Percentiles rank a stretch among this genome's conserved stretches.
Evolutionary conservation across 2,113 vertebrate genomes (phyloP).

Genomic region (Cyanoliseus patagonus): DNA sequence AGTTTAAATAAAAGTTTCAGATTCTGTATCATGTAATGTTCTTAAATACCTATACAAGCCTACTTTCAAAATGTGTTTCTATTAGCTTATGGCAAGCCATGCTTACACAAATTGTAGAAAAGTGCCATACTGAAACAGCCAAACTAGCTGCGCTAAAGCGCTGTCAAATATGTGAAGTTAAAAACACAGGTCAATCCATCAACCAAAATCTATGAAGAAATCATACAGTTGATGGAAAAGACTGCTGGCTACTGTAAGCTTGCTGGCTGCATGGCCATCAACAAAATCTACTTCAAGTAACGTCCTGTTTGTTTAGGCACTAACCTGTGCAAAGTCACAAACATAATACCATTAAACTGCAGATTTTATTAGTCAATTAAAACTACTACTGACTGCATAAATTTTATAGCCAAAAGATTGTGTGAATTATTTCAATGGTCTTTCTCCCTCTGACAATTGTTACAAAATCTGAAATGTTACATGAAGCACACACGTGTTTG

Average conservation of each 20-base stretch:
- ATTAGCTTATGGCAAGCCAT: background rate
- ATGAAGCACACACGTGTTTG: background rate
- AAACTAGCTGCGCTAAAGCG: background rate
- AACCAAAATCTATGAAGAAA: background rate
- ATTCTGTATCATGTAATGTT: background rate
- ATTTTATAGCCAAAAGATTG: background rate
- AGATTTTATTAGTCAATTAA: background rate
- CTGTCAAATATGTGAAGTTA: background rate
- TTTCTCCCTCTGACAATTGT: background rate
- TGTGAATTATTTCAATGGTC: background rate
- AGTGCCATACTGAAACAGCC: background rate
- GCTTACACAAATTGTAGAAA: background rate
- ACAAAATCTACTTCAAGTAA: background rate
- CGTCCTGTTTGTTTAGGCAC: background rate
- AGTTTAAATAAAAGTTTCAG: background rate
- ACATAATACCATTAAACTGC: background rate
- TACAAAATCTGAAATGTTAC: background rate
- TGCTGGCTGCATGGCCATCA: background rate
- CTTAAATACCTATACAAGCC: background rate
- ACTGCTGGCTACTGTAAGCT: background rate
- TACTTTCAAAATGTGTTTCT: background rate
- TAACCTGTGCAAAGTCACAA: background rate
- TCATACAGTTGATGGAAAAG: background rate
- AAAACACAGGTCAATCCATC: background rate
- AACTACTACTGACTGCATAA: background rate